These are phyloP conservation scores for Aphelinus certus DNA, from an alignment of 1,140 invertebrate species.

Conservation along the genomic window DNA sequence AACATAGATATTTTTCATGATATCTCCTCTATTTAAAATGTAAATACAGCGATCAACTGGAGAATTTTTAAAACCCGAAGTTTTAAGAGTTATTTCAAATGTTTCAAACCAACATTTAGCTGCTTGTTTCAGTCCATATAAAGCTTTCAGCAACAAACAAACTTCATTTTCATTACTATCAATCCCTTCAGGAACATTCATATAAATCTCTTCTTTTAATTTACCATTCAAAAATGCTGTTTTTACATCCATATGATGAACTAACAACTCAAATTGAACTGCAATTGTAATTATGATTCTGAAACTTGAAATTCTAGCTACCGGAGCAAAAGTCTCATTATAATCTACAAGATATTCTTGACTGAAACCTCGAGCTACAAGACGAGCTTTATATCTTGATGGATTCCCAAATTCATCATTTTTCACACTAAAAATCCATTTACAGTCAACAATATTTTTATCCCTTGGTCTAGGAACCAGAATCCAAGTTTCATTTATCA, in stretches of 20 bases:
- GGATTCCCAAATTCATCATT: no score
- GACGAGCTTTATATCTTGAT: constrained; percentile 56
- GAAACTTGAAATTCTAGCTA: constrained; percentile 42
- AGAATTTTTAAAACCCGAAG: constrained; percentile 33
- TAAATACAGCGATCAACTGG: constrained; percentile 38
- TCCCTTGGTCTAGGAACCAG: no score
- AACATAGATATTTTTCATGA: constrained; percentile 40
- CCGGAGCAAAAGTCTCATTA: constrained; percentile 46
- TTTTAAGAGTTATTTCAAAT: no score
- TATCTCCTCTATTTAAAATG: constrained; percentile 43
- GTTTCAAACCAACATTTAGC: constrained; percentile 38
- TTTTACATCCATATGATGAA: constrained; percentile 55
- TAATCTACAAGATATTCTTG: constrained; percentile 58
- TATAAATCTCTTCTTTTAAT: constrained; percentile 35
- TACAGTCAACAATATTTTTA: no score
- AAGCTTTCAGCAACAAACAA: constrained; percentile 45
- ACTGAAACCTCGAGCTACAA: constrained; percentile 59
- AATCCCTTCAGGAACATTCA: constrained; percentile 16
- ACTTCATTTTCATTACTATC: constrained; percentile 17
- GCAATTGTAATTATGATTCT: constrained; percentile 58
- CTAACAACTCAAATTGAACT: constrained; percentile 60
- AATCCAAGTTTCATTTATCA: no score
- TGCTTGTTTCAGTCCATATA: constrained; percentile 52
- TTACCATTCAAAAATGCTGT: constrained; percentile 55
- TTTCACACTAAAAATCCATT: no score